Conservation (phyloP, 2,797 vertebrate species). For the Notamacropus eugenii region DNA sequence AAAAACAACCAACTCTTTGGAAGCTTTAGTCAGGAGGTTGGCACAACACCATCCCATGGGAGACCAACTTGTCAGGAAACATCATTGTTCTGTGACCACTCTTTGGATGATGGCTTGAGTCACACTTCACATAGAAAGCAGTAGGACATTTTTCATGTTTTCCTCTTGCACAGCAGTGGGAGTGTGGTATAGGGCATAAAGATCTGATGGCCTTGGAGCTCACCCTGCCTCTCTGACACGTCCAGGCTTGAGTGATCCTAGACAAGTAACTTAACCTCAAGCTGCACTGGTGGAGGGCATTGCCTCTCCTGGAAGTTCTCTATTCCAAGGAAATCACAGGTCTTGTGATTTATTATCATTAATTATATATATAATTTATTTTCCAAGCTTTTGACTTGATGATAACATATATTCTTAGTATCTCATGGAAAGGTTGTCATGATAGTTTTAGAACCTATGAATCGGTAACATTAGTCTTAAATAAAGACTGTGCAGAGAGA, state of each 20-base stretch:
- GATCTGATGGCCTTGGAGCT: neutral
- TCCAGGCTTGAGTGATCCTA: neutral
- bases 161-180: neutral
- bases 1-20: neutral
- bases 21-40: neutral
- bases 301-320: neutral
- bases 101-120: neutral
- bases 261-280: neutral
- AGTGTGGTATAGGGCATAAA: neutral
- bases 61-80: neutral
- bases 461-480: neutral
- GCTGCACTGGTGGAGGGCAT: neutral
- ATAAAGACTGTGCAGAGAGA: neutral
- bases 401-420: neutral
- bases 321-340: neutral
- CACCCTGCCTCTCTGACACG: too few species aligned
- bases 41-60: neutral
- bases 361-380: too few species aligned
- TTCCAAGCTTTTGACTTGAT: neutral
- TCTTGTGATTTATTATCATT: too few species aligned
- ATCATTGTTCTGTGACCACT: neutral
- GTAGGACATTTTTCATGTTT: neutral
- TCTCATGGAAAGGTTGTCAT: neutral
- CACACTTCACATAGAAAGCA: neutral
- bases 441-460: too few species aligned